Evolutionary conservation across 2,888 invertebrate species (phyloP).

Genomic region (Ornithoptera alexandrae): DNA sequence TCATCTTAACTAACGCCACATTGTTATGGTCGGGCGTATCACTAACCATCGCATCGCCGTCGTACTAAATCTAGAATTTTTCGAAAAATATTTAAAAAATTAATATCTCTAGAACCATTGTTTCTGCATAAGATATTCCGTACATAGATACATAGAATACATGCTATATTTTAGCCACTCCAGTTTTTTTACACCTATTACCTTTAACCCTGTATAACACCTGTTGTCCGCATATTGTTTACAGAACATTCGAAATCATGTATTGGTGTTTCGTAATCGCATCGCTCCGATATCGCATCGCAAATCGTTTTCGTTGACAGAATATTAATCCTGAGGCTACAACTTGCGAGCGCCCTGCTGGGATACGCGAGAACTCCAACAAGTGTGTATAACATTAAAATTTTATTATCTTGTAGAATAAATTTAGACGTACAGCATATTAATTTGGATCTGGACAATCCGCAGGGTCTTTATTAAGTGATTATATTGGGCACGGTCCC

Average conservation of each 20-base stretch:
- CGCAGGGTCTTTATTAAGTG: conserved; percentile 57
- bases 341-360: conserved; percentile 55
- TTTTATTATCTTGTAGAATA: conserved; percentile 58
- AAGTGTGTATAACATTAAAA: conserved; percentile 58
- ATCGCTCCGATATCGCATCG: conserved; percentile 64
- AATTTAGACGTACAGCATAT: conserved; percentile 15
- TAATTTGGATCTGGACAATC: conserved; percentile 55
- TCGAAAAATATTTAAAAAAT: no score
- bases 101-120: no score
- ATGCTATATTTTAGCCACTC: no score
- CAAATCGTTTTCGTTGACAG: conserved; percentile 68
- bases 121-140: no score
- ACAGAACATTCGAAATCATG: conserved; percentile 38
- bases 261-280: conserved; percentile 51
- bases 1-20: no score
- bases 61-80: no score
- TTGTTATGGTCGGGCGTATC: no score
- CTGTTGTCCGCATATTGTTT: conserved; percentile 10
- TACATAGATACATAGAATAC: no score
- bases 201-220: no score
- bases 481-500: conserved; percentile 42
- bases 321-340: conserved; percentile 73
- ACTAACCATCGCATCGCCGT: no score
- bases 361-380: conserved; percentile 56
- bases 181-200: no score